Evolutionary conservation across 2,113 vertebrate genomes (phyloP), one percentile per base, ranked within the genome.

Genomic region (Xyrauchen texanus): DNA sequence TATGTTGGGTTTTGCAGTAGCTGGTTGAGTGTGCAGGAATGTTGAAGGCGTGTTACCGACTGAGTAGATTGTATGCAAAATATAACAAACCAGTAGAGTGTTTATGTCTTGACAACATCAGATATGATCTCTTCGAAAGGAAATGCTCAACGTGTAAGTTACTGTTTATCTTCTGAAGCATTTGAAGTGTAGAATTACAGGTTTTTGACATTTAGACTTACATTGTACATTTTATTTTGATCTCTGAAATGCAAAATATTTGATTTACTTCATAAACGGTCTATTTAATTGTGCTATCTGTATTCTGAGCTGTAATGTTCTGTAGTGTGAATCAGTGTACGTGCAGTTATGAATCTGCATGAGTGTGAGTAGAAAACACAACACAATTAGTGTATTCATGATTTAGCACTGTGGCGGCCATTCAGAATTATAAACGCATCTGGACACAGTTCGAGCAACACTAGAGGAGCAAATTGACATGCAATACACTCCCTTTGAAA

Each of bases 311-410:
- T 51, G 15, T 63, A 46, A n/a, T n/a, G 7, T 34, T 47, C 45
- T 49, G 45, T 75, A n/a, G 62, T 52, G 4, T 42, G 16, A 34
- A 63, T n/a, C 13, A 16, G 16, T 10, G 12, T 52, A 13, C 16
- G n/a, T 4, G 51, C 21, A 13, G 45, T 60, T 13, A 46, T 4
- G 70, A 72, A 12, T 58, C 42, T 70, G 7, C 11, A 46, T 60
- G 69, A 46, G 42, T 60, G 70, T 12, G 55, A 60, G 9, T 11
- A 6, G 15, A 63, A 52, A 49, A 63, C 16, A 49, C 12, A 52
- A n/a, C 16, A 75, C 58, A 75, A 34, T 75, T 15, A 52, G 45
- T n/a, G 72, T 75, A 75, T 75, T 75, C 45, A 75, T 63, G 10
- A 52, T 51, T 51, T 63, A 42, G 13, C 60, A 51, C 58, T 49